A percentile compares a stretch with the other conserved stretches of the same genome.
Evolutionary conservation across 1,140 invertebrate species (phyloP).

Genomic region (Drosophila parabipectinata): DNA sequence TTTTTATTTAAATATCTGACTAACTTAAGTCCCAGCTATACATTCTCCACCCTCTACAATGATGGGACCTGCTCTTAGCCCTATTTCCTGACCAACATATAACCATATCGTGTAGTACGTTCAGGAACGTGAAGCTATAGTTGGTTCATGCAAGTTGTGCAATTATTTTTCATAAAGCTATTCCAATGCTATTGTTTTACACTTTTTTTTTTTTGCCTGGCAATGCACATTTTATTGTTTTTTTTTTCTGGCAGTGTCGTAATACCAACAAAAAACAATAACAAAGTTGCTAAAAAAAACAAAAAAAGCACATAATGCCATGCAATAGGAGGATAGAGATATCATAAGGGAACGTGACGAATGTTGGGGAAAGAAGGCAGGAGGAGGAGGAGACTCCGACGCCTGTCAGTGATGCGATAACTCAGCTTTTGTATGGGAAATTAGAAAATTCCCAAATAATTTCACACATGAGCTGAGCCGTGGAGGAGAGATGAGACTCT

Average conservation of each 20-base stretch:
- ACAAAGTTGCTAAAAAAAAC: slow-evolving; percentile 8
- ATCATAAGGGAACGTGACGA: slow-evolving; percentile 58
- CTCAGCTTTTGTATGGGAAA: slow-evolving; percentile 74
- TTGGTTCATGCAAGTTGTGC: slow-evolving; percentile 65
- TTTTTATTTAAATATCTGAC: no score
- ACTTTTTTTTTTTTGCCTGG: slow-evolving; percentile 45
- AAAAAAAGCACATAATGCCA: slow-evolving; percentile 5
- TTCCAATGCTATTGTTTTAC: slow-evolving; percentile 54
- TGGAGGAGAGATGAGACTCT: slow-evolving; percentile 7
- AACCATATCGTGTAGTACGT: slow-evolving; percentile 5
- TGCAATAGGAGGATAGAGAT: slow-evolving; percentile 36
- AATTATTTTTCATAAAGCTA: slow-evolving; percentile 73
- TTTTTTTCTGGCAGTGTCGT: slow-evolving; percentile 32
- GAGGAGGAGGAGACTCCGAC: not conserved
- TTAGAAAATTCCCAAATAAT: slow-evolving; percentile 79
- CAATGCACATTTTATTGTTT: slow-evolving; percentile 61
- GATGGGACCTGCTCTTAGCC: no score
- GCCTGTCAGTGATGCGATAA: slow-evolving; percentile 68
- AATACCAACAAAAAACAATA: slow-evolving; percentile 30
- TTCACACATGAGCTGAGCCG: slow-evolving; percentile 68
- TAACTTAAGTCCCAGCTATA: no score
- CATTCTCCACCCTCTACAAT: no score
- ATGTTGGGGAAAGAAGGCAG: not conserved
- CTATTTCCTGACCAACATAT: no score
- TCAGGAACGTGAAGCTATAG: slow-evolving; percentile 16